Evolutionary conservation across 92 coral and sea anemone genomes (phyloP), one percentile per base, ranked within the genome.

Genomic region (Epizoanthus stellaris): DNA sequence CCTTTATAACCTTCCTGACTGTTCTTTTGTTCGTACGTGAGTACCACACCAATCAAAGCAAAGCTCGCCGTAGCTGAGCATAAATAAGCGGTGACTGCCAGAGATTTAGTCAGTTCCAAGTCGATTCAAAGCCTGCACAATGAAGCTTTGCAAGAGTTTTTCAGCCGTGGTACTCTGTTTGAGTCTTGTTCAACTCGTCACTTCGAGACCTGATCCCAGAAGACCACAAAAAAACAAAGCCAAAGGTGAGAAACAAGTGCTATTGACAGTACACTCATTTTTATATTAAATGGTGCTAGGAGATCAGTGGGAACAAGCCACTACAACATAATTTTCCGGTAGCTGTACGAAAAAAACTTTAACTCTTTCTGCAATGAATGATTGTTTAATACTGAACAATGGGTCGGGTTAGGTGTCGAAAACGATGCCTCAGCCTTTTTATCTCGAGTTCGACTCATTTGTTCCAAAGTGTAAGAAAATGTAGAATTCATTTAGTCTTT

Each of bases 201-300:
- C 67, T 7, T 62, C 83, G 21, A 77, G 70, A 42, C 70, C 71
- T 15, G 65, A 79, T 39, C 25, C 59, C 10, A 70, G 16, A 79
- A 67, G 42, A 23, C 19, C 19, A 12, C 83, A 4, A 16, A 19
- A 4, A 5, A 20, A 13, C 11, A 43, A 79, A 38, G 72, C 13
- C 5, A 21, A 63, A 38, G 83, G 83, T 79, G 42, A 62, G 59
- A 63, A 4, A 43, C 17, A 11, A 10, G 13, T 34, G 49, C 10
- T 56, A 25, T 52, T 52, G 56, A 52, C 56, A 10, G 56, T 10
- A 52, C 56, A 52, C 49, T 45, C 6, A 45, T 5, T 4, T 13
- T 7, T 20, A 73, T 12, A 39, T 12, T 70, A 13, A 70, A 7
- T 38, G 5, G 38, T 65, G 40, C 16, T 25, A 12, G 17, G 38